These are phyloP conservation scores for Chalcis sispes DNA, from an alignment of 2,888 invertebrate genomes.

Conservation along the genomic window DNA sequence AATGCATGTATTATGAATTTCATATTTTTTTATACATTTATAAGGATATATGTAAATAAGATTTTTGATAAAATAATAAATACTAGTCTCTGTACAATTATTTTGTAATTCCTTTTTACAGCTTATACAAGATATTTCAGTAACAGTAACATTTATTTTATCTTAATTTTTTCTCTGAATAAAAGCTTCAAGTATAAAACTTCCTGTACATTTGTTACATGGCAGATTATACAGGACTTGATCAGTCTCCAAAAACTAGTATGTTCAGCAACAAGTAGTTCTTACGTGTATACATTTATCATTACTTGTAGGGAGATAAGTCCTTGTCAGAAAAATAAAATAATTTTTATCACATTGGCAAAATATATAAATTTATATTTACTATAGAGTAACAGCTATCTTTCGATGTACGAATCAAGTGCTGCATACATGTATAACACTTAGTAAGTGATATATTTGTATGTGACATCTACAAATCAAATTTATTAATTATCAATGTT, in stretches of 20 bases:
- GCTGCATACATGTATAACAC: conserved; percentile 11
- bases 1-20: not conserved
- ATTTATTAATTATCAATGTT: conserved; percentile 30
- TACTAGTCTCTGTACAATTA: conserved; percentile 44
- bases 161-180: conserved; percentile 57
- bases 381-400: conserved; percentile 39
- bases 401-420: conserved; percentile 31
- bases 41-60: not conserved
- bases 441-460: conserved; percentile 27
- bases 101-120: conserved; percentile 55
- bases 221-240: conserved; percentile 61
- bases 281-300: conserved; percentile 43
- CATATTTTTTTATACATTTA: not conserved
- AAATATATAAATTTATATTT: conserved; percentile 53
- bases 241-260: conserved; percentile 65
- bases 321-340: conserved; percentile 49
- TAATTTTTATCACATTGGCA: conserved; percentile 60
- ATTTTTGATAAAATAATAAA: not conserved
- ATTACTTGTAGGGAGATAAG: conserved; percentile 44
- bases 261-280: conserved; percentile 57
- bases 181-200: conserved; percentile 72
- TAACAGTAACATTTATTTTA: conserved; percentile 69
- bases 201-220: conserved; percentile 63
- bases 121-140: conserved; percentile 43
- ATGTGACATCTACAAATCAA: conserved; percentile 35